Evolutionary conservation across 2,113 vertebrate genomes (phyloP).

Genomic region (Phodopus roborovskii): DNA sequence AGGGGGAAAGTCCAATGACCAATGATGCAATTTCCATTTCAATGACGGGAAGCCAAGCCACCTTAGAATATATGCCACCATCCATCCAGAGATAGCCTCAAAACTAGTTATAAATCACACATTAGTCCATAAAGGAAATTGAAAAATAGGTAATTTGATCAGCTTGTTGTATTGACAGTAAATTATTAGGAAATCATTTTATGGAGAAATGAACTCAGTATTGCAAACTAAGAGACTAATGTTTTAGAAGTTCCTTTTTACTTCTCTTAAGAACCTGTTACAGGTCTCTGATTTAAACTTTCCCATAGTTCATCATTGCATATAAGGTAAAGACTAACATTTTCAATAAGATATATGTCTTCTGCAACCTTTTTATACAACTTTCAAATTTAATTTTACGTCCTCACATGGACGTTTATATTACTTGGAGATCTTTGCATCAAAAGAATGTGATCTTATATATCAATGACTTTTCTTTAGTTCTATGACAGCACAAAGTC

Average conservation of each 20-base stretch:
- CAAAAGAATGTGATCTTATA: fast-evolving
- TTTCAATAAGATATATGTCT: not conserved
- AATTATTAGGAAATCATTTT: not conserved
- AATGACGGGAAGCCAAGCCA: slow-evolving; percentile 28
- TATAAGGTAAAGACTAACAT: not conserved
- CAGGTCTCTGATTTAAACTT: not conserved
- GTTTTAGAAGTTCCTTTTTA: not conserved
- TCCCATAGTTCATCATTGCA: not conserved
- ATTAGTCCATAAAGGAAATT: not conserved
- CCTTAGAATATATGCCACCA: not conserved
- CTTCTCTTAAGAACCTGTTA: not conserved
- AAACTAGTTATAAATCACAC: not conserved
- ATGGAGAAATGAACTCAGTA: not conserved
- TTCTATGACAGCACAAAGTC: not conserved
- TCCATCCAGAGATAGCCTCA: not conserved
- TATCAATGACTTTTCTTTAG: not conserved
- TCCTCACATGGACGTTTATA: not conserved
- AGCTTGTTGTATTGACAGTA: not conserved
- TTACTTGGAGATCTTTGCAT: not conserved
- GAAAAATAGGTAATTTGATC: slow-evolving; percentile 2
- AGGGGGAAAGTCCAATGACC: not conserved
- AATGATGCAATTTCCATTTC: slow-evolving; percentile 42
- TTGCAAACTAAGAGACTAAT: not conserved
- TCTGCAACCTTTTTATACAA: not conserved
- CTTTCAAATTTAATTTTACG: not conserved